Evolutionary conservation across 2,888 invertebrate species (phyloP), one percentile per base, ranked within the genome.

Genomic region (Heteromyza rotundicornis): DNA sequence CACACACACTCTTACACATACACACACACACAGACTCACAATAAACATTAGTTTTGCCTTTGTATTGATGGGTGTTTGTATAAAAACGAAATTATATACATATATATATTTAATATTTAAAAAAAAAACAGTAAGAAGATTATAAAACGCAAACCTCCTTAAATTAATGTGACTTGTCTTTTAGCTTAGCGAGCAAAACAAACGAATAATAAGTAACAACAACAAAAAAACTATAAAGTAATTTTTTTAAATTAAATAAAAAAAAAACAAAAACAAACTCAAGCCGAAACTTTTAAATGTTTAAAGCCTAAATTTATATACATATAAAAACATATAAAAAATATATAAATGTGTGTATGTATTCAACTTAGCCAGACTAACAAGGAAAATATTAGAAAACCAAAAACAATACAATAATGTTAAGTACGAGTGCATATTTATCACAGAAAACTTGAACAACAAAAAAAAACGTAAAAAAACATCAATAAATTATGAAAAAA

Each of bases 131-230:
- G 5, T 7, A 40, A n/a, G 3, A 40, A 40, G 2, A 19, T 17
- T 8, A 19, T 47, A 47, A 47, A 57, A 52, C 52, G 59, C 59
- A 70, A 74, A 74, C 77, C 74, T 76, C 75, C 76, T 74, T 77
- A 67, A 70, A 73, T 74, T 72, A 77, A 74, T 77, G 77, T 74
- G 74, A 74, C 74, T 74, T 74, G 74, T 74, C 77, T 77, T 74
- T 74, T 76, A 69, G 70, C 67, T 68, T 40, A 56, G 69, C 20
- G 47, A 8, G 47, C 20, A 47, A 3, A 20, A 47, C 7, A 47
- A 19, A 47, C 7, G 19, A 54, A 57, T 20, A n/a, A n/a, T n/a
- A n/a, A n/a, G n/a, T 2, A 24, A 27, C 36, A 24, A 44, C 44
- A 14, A 44, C 44, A 44, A 57, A 47, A 16, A 24, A 57, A 67